phyloP scores from a whole-genome alignment of 2,888 invertebrate genomes.

The Volucella inflata region DNA sequence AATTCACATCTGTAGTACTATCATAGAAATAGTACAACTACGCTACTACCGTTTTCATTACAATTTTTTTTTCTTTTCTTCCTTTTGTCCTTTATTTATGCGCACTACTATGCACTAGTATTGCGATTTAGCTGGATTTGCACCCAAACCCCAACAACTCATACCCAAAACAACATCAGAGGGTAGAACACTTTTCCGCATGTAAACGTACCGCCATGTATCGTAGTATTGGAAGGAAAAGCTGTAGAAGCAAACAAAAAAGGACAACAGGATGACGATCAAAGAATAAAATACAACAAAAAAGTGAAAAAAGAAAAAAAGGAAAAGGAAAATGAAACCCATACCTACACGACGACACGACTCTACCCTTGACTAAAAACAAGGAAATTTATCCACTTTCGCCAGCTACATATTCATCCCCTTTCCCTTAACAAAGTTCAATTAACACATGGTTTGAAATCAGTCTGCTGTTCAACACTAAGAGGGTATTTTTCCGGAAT shows the following conservation, averaged over 20 bases:
- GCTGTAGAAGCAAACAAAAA: not conserved
- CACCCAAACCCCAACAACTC: conserved; percentile 28
- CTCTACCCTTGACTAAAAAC: conserved; percentile 64
- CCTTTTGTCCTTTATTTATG: not conserved
- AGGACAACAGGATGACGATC: not conserved
- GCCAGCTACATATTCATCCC: conserved; percentile 48
- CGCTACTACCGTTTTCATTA: conserved; percentile 22
- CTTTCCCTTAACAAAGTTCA: not conserved
- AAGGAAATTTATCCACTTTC: conserved; percentile 59
- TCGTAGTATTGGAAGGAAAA: not conserved
- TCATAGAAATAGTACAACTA: conserved; percentile 34
- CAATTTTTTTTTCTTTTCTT: not conserved
- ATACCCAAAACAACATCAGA: conserved; percentile 5
- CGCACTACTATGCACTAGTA: not conserved
- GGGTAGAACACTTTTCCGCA: conserved; percentile 22
- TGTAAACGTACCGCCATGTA: not conserved
- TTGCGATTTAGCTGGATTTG: conserved; percentile 22
- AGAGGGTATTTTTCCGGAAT: conserved; percentile 37
- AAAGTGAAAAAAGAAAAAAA: not conserved
- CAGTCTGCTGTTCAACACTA: conserved; percentile 6
- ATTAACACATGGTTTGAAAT: not conserved
- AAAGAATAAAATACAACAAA: not conserved
- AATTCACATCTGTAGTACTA: conserved; percentile 58
- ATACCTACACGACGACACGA: conserved; percentile 11
- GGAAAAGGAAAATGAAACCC: not conserved